These are phyloP conservation scores for Pardalotus punctatus DNA, from an alignment of 2,113 vertebrate genomes.

Conservation along the genomic window DNA sequence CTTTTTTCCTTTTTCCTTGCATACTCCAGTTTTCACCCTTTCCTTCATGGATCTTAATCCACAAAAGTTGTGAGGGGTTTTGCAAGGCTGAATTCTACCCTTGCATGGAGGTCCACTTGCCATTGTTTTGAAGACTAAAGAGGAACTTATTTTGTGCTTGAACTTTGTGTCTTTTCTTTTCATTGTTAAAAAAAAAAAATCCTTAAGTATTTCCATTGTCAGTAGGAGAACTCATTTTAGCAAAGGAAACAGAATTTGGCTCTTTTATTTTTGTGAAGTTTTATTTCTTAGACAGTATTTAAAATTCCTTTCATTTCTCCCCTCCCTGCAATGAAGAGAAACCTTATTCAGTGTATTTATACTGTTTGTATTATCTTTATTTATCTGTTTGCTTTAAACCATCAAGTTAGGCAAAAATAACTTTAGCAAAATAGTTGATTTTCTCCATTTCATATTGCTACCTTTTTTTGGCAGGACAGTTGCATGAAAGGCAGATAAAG, in stretches of 20 bases:
- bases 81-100: rapidly evolving
- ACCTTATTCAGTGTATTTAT: neutral
- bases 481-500: neutral
- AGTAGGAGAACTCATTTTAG: neutral
- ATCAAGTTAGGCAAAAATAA: neutral
- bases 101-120: neutral
- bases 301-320: neutral
- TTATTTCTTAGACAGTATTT: neutral
- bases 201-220: neutral
- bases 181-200: neutral
- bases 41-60: neutral
- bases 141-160: rapidly evolving
- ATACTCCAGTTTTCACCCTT: neutral
- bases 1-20: neutral
- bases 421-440: neutral
- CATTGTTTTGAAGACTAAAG: neutral
- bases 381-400: neutral
- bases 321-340: neutral
- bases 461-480: neutral
- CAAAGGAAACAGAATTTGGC: neutral
- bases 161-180: neutral
- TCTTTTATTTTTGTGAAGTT: neutral
- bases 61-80: rapidly evolving
- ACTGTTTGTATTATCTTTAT: neutral
- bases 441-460: neutral